Base-by-base conservation (phyloP, 2,888 invertebrate species). In the Pteria penguin region DNA sequence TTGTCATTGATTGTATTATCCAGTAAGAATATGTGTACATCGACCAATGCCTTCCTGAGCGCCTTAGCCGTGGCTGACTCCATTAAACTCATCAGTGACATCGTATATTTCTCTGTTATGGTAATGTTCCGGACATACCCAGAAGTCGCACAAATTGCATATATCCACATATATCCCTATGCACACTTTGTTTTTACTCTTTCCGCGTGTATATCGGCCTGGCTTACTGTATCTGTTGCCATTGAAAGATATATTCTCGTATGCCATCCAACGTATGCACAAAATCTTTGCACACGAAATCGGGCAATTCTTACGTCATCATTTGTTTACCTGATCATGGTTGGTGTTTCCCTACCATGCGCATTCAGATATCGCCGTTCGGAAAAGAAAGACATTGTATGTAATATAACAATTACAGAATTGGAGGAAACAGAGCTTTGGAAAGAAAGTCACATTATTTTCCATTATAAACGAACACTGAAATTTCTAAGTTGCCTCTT, bases 151-250 rank as follows among this genome's bases (percentile, higher is more conserved):
- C 78, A 88, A 36, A 76, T 74, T 33, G 80, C 82, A 54, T 88
- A 83, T 75, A 85, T 82, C 5, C 81, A 82, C 27, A 75, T 90
- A 2, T 91, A 91, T 73, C 90, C 90, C 0, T 88, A 87, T 70
- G 90, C 90, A 2, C 90, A 90, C 76, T 91, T 89, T 74, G 80
- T 90, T 4, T 90, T 90, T 74, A 89, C 87, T 72, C 84, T 87
- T 81, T 84, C 90, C 1, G 86, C 85, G 1, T 89, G 87, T 68
- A 83, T 89, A 24, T 87, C 90, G 1, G 84, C 89, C 4, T 91
- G 90, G 91, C 79, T 90, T 63, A 91, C 90, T 0, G 88, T 91
- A 1, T 86, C 89, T 0, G 91, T 91, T 57, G 90, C 90, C 1
- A 82, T 88, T 18, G 91, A 91, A 75, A 76, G 91, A 4, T 91